These are phyloP conservation scores for Anthopleura xanthogrammica DNA, from an alignment of 92 coral and sea anemone genomes.

Conservation along the genomic window DNA sequence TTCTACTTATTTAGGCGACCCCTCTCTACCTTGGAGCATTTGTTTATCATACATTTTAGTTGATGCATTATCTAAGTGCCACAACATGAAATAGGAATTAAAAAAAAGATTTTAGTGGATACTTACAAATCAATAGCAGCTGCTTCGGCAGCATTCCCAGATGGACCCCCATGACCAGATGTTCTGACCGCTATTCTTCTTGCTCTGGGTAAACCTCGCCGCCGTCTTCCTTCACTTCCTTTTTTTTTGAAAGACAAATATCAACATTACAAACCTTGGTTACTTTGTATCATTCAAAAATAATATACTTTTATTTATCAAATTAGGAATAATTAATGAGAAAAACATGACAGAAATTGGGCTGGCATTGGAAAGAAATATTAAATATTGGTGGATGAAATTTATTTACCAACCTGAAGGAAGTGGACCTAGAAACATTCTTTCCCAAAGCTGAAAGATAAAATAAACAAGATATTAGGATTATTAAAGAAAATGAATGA, in stretches of 20 bases:
- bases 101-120: background rate
- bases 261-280: background rate
- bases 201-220: constrained; percentile 41
- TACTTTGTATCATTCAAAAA: background rate
- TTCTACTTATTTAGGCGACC: no score
- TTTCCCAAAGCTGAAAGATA: constrained; percentile 44
- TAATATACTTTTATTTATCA: no score
- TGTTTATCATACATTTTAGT: no score
- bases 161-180: constrained; percentile 48
- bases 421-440: constrained; percentile 47
- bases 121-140: constrained; percentile 87
- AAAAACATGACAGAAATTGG: no score
- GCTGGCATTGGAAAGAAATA: no score
- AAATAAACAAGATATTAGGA: background rate
- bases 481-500: no score
- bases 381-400: no score
- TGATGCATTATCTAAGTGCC: no score
- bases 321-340: no score
- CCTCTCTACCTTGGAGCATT: no score
- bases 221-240: constrained; percentile 36
- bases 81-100: no score
- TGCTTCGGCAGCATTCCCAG: constrained; percentile 73
- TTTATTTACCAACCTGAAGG: constrained; percentile 29
- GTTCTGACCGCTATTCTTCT: constrained; percentile 51
- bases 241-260: background rate